Evolutionary conservation across 2,888 invertebrate species (phyloP).

Genomic region (Eumerus sabulonum): DNA sequence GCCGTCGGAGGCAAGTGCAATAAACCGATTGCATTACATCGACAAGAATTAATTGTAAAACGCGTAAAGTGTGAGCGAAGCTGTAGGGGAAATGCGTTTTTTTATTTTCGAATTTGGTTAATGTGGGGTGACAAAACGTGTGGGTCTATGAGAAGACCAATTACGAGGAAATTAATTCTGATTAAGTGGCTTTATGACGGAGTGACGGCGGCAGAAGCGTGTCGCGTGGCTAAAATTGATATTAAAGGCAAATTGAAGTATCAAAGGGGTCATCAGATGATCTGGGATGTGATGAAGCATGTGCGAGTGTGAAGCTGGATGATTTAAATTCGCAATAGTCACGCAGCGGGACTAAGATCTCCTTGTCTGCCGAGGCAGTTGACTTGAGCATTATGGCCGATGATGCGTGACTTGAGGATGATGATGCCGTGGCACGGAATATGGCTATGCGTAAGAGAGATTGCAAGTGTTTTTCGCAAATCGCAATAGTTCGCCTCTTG

Average conservation of each 20-base stretch:
- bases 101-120: slow-evolving; percentile 52
- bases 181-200: slow-evolving; percentile 37
- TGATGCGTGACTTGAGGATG: too few relatives aligned
- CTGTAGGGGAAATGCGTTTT: slow-evolving; percentile 27
- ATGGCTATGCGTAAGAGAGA: too few relatives aligned
- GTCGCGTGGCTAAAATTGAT: slow-evolving; percentile 18
- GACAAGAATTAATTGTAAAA: slow-evolving; percentile 57
- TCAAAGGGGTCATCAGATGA: too few relatives aligned
- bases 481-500: too few relatives aligned
- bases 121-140: background rate
- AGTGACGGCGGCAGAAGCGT: background rate
- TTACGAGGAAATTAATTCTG: slow-evolving; percentile 52
- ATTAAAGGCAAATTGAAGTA: background rate
- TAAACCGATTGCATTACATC: slow-evolving; percentile 66
- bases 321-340: too few relatives aligned
- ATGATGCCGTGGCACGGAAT: too few relatives aligned
- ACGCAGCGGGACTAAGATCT: too few relatives aligned
- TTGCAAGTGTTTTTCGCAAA: too few relatives aligned
- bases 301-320: too few relatives aligned
- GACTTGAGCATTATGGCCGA: too few relatives aligned
- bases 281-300: too few relatives aligned
- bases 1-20: slow-evolving; percentile 31
- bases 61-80: slow-evolving; percentile 22
- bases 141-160: slow-evolving; percentile 11
- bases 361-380: too few relatives aligned